Evolutionary conservation across 2,797 vertebrate genomes (phyloP), one percentile per base, ranked within the genome.

Genomic region (Cuculus canorus): DNA sequence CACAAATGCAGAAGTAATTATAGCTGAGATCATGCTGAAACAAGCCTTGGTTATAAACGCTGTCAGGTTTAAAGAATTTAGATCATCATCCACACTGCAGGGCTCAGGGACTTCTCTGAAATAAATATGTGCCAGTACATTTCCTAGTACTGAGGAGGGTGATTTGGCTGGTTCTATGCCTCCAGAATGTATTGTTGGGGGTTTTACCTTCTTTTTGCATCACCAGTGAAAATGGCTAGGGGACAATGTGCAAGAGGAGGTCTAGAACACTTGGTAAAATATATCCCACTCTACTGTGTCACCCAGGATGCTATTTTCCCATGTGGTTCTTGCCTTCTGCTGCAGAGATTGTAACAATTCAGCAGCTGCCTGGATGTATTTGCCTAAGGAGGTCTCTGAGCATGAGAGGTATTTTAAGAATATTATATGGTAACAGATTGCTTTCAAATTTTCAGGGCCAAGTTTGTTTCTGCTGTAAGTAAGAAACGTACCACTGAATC

Each of bases 321-420:
- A 11, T 30, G 45, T 56, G 24, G 6, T n/a, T 65, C 8, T 61
- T 3, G 0, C 50, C 27, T 88, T 70, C 25, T 59, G 0, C 27
- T 16, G 15, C 61, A 59, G 54, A 61, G 48, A 21, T 32, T 1
- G 0, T 37, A 43, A 48, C 47, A 83, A 17, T 54, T 79, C 56
- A 25, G 33, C 30, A 35, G 11, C 79, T 96, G 76, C 30, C 61
- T 78, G 76, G 37, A 8, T 2, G 0, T 32, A 21, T 50, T 90
- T 87, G 64, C 50, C 61, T 10, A 47, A 68, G 45, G 39, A 86
- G 39, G 7, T 23, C 65, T 79, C 70, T 50, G 39, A 57, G 69
- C 52, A 64, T 25, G 35, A 85, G 10, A 75, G 18, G 35, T 48
- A 81, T 96, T 93, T 90, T 64, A 81, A 81, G 82, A 92, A 90